Conservation (phyloP, 2,888 invertebrate species). For the Thecophora atra region DNA sequence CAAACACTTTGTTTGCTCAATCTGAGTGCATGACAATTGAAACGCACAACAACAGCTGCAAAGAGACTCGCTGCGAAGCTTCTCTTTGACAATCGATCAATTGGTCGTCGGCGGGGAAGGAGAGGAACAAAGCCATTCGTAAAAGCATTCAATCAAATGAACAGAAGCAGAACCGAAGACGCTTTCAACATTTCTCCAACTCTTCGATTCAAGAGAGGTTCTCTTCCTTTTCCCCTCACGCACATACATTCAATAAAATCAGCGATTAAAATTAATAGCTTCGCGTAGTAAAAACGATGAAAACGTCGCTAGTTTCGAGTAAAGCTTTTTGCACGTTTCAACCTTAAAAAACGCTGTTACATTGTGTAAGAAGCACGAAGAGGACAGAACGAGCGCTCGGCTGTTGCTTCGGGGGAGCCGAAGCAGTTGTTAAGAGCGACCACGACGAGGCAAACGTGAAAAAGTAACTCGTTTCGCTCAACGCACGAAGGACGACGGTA, state of each 20-base stretch:
- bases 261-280: background rate
- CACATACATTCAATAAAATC: slow-evolving; percentile 14
- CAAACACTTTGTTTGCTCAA: slow-evolving; percentile 19
- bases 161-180: no score
- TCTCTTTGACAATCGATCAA: no score
- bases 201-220: no score
- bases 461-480: background rate
- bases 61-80: no score
- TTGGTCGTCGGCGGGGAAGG: no score
- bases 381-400: slow-evolving; percentile 48
- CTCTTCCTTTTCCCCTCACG: no score
- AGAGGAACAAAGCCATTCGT: no score
- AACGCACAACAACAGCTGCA: background rate
- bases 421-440: background rate
- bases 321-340: slow-evolving; percentile 39
- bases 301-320: slow-evolving; percentile 4
- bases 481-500: slow-evolving; percentile 29
- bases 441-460: background rate
- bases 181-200: no score
- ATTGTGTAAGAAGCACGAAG: slow-evolving; percentile 52
- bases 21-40: slow-evolving; percentile 16
- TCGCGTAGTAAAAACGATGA: background rate
- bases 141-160: no score
- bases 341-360: slow-evolving; percentile 45
- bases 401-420: slow-evolving; percentile 14